phyloP scores from a whole-genome alignment of 2,888 invertebrate genomes.

The Nebria salina region DNA sequence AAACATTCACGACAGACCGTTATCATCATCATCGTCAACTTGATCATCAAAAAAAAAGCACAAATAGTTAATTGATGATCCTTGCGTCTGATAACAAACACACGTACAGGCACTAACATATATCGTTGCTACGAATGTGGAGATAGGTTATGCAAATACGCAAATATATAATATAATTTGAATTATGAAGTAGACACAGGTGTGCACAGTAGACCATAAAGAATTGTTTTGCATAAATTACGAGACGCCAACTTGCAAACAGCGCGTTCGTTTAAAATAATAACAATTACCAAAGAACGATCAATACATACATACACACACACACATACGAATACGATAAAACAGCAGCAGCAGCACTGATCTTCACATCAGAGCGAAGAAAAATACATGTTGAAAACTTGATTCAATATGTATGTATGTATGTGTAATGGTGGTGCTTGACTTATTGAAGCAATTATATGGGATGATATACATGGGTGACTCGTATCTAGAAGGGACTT shows the following conservation, averaged over 20 bases:
- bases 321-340: not conserved
- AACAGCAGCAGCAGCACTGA: not conserved
- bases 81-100: no score
- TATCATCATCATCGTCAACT: no score
- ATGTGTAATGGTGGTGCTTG: not conserved
- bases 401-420: not conserved
- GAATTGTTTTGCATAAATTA: conserved; percentile 43
- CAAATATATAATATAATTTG: conserved; percentile 35
- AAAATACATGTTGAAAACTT: not conserved
- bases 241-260: not conserved
- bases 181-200: conserved; percentile 45
- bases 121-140: not conserved
- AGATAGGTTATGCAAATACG: conserved; percentile 36
- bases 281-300: conserved; percentile 26
- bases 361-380: not conserved
- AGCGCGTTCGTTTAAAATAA: conserved; percentile 23
- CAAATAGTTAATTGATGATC: no score
- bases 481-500: not conserved
- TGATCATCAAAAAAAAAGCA: no score
- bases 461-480: not conserved
- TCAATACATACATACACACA: not conserved
- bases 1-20: no score
- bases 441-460: not conserved
- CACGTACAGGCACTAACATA: no score
- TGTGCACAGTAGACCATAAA: conserved; percentile 37